These are phyloP conservation scores for Rhombomys opimus DNA, from an alignment of 2,113 vertebrate genomes.

Conservation along the genomic window DNA sequence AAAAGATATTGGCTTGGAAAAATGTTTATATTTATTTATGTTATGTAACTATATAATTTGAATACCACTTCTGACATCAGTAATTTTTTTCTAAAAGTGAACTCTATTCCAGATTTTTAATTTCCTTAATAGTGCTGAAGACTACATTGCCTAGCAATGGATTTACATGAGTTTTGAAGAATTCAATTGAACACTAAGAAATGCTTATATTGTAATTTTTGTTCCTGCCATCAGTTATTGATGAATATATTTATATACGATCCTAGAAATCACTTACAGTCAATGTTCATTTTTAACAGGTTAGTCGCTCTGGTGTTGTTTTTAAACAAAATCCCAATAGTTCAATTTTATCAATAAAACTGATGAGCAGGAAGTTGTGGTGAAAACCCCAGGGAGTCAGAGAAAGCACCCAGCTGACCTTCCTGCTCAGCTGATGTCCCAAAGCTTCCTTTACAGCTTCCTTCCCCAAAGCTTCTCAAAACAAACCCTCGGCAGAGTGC, in stretches of 20 bases:
- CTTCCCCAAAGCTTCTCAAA: too few species aligned
- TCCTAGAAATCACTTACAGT: background rate
- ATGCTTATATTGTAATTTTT: background rate
- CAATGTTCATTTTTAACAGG: background rate
- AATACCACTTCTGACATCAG: background rate
- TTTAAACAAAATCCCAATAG: too few species aligned
- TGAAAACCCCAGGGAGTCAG: too few species aligned
- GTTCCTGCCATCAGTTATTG: background rate
- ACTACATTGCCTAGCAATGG: background rate
- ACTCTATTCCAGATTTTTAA: background rate
- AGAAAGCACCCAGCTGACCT: too few species aligned
- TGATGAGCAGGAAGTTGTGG: too few species aligned
- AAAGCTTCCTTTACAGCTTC: too few species aligned
- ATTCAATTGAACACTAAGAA: background rate
- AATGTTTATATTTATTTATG: background rate
- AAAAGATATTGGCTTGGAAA: background rate
- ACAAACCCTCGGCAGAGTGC: too few species aligned
- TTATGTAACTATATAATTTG: background rate
- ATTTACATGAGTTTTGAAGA: background rate
- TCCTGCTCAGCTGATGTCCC: too few species aligned
- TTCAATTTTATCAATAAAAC: too few species aligned
- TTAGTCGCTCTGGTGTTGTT: background rate
- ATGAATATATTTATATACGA: background rate
- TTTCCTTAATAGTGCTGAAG: background rate
- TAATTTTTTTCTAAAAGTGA: background rate